Percentiles rank a stretch among this genome's conserved stretches.
Conservation (phyloP, 2,888 invertebrate genomes). For the Nomada fucata region DNA sequence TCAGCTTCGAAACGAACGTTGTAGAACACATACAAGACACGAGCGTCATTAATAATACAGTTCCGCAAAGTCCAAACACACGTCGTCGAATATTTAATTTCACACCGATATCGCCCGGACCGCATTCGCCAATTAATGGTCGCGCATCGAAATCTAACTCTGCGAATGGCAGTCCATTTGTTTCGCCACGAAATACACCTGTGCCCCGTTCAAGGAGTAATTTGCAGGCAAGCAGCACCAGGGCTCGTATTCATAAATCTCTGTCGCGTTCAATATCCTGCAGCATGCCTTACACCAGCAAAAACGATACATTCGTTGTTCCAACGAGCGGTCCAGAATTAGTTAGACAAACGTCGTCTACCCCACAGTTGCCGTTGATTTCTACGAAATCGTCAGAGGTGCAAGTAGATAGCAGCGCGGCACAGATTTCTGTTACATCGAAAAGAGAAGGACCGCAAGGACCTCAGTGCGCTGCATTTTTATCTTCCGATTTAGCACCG, state of each 20-base stretch:
- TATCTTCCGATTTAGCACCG: constrained; percentile 74
- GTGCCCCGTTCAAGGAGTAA: constrained; percentile 88
- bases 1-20: constrained; percentile 86
- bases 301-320: constrained; percentile 79
- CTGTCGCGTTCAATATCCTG: constrained; percentile 82
- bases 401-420: constrained; percentile 66
- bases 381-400: constrained; percentile 76
- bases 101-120: constrained; percentile 93
- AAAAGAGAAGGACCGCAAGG: constrained; percentile 62
- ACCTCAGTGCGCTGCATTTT: constrained; percentile 66
- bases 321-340: constrained; percentile 78
- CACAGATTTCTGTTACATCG: constrained; percentile 62
- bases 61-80: constrained; percentile 91
- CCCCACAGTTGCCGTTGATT: constrained; percentile 74
- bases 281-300: constrained; percentile 78
- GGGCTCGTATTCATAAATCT: constrained; percentile 76
- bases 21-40: constrained; percentile 78
- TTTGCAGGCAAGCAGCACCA: constrained; percentile 85
- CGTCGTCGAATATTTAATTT: constrained; percentile 93
- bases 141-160: constrained; percentile 87
- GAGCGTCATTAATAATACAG: constrained; percentile 80
- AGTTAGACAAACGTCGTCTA: constrained; percentile 65
- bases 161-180: constrained; percentile 91
- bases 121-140: constrained; percentile 87
- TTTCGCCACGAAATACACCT: constrained; percentile 92